A percentile compares a stretch with the other conserved stretches of the same genome.
These are phyloP conservation scores for Zaprionus tsacasi DNA, from an alignment of 1,140 invertebrate genomes.

Conservation along the genomic window DNA sequence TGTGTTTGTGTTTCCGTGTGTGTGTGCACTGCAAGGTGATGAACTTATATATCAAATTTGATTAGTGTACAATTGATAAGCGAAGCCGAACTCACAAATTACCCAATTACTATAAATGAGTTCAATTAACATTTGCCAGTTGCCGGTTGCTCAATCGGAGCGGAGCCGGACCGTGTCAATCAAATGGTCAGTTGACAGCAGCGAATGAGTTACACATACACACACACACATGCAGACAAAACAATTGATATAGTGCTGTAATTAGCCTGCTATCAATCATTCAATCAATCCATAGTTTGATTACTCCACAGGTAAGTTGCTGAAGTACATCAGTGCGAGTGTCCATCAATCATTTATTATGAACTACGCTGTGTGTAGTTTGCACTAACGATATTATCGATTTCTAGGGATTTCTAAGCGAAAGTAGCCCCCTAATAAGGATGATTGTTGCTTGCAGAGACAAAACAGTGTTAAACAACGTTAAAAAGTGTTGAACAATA, in stretches of 20 bases:
- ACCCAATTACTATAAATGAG: constrained; percentile 21
- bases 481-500: too few relatives aligned
- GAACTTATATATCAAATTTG: constrained; percentile 53
- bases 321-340: too few relatives aligned
- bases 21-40: constrained; percentile 22
- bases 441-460: too few relatives aligned
- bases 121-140: constrained; percentile 38
- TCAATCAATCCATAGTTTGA: neutral
- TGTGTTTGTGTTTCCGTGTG: neutral
- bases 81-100: neutral
- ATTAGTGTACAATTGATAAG: constrained; percentile 55
- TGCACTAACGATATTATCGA: too few relatives aligned
- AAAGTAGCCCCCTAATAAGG: too few relatives aligned
- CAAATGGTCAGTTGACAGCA: constrained; percentile 20
- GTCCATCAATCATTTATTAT: constrained; percentile 1
- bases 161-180: constrained; percentile 24
- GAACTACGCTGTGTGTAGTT: too few relatives aligned
- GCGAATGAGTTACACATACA: neutral
- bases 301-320: neutral
- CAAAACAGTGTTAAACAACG: too few relatives aligned
- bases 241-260: neutral
- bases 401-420: too few relatives aligned
- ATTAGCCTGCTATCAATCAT: neutral
- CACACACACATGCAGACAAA: neutral
- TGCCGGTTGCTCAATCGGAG: constrained; percentile 40